Percentiles rank a stretch among this genome's conserved stretches.
These are phyloP conservation scores for Acipenser oxyrinchus DNA, from an alignment of 2,797 vertebrate genomes.

Conservation along the genomic window DNA sequence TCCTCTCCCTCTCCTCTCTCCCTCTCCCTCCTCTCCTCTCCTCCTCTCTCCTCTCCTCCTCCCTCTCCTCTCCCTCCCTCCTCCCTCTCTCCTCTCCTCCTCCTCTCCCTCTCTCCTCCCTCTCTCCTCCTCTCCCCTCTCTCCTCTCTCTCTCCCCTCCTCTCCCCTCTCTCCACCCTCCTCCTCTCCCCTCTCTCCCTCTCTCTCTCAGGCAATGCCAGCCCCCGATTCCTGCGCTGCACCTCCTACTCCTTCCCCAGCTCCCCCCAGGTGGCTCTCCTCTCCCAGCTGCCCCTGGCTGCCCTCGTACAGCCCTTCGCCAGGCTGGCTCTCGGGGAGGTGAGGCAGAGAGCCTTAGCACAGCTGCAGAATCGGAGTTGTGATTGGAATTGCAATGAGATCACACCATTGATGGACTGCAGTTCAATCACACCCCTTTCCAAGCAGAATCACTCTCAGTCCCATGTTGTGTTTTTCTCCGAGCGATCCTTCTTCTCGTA, in stretches of 20 bases:
- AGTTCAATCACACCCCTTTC: background rate
- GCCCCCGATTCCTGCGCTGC: conserved; percentile 47
- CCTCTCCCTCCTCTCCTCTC: too few species aligned
- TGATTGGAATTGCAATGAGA: background rate
- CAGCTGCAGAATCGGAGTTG: background rate
- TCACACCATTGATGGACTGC: background rate
- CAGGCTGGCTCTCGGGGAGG: conserved; percentile 26
- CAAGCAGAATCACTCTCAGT: background rate
- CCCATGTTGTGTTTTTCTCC: background rate
- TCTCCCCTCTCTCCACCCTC: background rate
- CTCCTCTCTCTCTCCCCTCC: too few species aligned
- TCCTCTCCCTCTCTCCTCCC: background rate
- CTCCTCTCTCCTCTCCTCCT: too few species aligned
- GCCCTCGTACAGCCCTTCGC: conserved; percentile 55
- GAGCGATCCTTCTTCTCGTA: background rate
- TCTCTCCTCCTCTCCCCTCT: too few species aligned
- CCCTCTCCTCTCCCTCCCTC: too few species aligned
- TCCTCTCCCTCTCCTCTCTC: too few species aligned
- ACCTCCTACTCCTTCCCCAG: conserved; percentile 59
- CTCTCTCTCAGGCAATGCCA: conserved; percentile 46
- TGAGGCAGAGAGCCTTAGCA: conserved; percentile 4
- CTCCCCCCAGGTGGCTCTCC: conserved; percentile 46
- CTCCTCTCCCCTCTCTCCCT: background rate
- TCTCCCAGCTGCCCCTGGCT: conserved; percentile 60
- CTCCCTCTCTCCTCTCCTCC: background rate